phyloP scores from a whole-genome alignment of 2,113 vertebrate species.

The Epinephelus fuscoguttatus region DNA sequence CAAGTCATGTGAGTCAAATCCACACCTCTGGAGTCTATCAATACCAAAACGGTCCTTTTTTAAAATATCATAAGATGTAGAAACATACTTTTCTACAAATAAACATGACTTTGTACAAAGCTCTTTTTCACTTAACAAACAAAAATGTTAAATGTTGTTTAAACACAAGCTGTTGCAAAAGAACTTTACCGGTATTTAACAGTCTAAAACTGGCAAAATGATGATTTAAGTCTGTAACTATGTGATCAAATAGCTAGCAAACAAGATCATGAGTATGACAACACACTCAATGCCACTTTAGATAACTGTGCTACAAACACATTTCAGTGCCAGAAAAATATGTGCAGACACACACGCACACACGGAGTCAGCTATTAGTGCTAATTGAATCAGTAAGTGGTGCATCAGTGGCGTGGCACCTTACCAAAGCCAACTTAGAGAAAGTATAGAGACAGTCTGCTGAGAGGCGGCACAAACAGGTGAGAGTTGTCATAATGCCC shows the following conservation, averaged over 20 bases:
- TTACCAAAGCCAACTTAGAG: slow-evolving; percentile 20
- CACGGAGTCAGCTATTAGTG: background rate
- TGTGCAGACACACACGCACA: slow-evolving; percentile 14
- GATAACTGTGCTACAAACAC: slow-evolving; percentile 5
- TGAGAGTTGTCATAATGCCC: slow-evolving; percentile 49
- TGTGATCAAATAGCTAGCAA: background rate
- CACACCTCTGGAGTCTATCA: too few relatives aligned
- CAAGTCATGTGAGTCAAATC: too few relatives aligned
- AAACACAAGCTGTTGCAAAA: background rate
- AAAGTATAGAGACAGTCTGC: slow-evolving; percentile 7
- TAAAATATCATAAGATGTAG: background rate
- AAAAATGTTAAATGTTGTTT: background rate
- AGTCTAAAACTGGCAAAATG: background rate
- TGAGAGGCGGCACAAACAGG: slow-evolving; percentile 28
- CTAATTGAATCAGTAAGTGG: slow-evolving; percentile 48
- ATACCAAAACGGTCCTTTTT: too few relatives aligned
- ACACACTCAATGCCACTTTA: background rate
- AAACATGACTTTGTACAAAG: background rate
- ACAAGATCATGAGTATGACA: background rate
- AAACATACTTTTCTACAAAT: background rate
- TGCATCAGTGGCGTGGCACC: slow-evolving; percentile 33
- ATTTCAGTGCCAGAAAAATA: slow-evolving; percentile 4
- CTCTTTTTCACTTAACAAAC: background rate
- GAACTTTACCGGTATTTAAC: background rate
- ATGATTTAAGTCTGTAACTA: background rate